These are phyloP conservation scores for Hyles vespertilio DNA, from an alignment of 1,140 invertebrate genomes.

Conservation along the genomic window DNA sequence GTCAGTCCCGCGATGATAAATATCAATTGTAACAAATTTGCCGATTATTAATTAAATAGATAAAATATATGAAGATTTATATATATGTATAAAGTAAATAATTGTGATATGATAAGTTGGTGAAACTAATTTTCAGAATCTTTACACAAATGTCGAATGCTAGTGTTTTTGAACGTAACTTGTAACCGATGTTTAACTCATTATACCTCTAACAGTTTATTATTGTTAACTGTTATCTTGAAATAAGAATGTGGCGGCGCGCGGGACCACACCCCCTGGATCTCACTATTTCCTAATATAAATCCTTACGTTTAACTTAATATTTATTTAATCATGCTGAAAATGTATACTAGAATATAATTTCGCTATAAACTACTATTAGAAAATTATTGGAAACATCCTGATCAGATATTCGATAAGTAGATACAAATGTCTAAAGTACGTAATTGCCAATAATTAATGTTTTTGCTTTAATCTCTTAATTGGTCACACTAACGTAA, in stretches of 20 bases:
- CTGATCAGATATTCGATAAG: no score
- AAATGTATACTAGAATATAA: no score
- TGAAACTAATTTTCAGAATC: slow-evolving; percentile 59
- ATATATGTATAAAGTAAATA: slow-evolving; percentile 38
- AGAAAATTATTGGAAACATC: no score
- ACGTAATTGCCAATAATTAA: no score
- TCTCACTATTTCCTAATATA: no score
- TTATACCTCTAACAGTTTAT: slow-evolving; percentile 67
- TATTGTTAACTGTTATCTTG: slow-evolving; percentile 69
- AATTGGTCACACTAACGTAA: no score
- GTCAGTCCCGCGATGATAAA: neutral
- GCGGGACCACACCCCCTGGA: slow-evolving; percentile 2
- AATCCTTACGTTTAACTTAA: no score
- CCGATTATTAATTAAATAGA: neutral
- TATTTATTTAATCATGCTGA: no score
- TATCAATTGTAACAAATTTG: neutral
- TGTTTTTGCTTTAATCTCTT: no score
- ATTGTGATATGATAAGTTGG: slow-evolving; percentile 62
- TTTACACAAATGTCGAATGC: slow-evolving; percentile 60
- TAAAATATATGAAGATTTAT: slow-evolving; percentile 2
- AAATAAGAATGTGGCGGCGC: slow-evolving; percentile 15
- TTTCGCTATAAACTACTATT: no score
- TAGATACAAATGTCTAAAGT: no score
- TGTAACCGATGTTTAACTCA: slow-evolving; percentile 61
- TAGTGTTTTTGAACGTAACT: slow-evolving; percentile 52